A percentile compares a stretch with the other conserved stretches of the same genome.
Evolutionary conservation across 2,113 vertebrate genomes (phyloP).

Genomic region (Ammodramus savannarum): DNA sequence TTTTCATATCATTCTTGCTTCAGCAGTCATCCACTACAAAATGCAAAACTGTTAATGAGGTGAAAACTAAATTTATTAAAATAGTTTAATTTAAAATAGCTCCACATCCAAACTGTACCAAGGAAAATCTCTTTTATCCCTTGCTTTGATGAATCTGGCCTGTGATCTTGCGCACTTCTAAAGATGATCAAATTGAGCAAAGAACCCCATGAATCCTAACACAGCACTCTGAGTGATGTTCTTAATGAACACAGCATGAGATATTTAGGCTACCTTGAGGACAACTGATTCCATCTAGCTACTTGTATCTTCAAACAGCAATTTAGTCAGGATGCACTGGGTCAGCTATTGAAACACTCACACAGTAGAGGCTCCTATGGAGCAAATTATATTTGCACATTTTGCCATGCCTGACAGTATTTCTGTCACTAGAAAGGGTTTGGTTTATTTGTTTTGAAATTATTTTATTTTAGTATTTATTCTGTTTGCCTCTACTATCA

Average conservation of each 20-base stretch:
- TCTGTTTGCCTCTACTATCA: neutral
- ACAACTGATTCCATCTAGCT: slow-evolving; percentile 19
- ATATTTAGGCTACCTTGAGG: slow-evolving; percentile 42
- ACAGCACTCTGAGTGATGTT: neutral
- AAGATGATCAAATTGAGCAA: slow-evolving; percentile 39
- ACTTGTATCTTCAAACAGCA: slow-evolving; percentile 21
- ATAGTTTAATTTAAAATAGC: slow-evolving; percentile 31
- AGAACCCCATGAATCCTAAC: slow-evolving; percentile 10
- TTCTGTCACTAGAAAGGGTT: neutral
- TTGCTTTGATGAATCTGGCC: slow-evolving; percentile 41
- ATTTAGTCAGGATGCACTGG: neutral
- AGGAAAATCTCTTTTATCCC: slow-evolving; percentile 39
- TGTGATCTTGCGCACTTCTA: slow-evolving; percentile 48
- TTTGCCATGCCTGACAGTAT: neutral
- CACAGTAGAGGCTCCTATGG: neutral
- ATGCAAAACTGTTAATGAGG: neutral
- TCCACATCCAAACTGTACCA: neutral
- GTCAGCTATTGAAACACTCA: neutral
- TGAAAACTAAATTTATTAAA: neutral
- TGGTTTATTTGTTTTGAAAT: neutral
- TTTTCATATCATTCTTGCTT: neutral
- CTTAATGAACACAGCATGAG: slow-evolving; percentile 54
- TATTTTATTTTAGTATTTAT: neutral
- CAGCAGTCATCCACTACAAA: neutral
- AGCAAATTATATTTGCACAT: neutral